Conservation (phyloP, 2,113 vertebrate species). For the Origma solitaria region DNA sequence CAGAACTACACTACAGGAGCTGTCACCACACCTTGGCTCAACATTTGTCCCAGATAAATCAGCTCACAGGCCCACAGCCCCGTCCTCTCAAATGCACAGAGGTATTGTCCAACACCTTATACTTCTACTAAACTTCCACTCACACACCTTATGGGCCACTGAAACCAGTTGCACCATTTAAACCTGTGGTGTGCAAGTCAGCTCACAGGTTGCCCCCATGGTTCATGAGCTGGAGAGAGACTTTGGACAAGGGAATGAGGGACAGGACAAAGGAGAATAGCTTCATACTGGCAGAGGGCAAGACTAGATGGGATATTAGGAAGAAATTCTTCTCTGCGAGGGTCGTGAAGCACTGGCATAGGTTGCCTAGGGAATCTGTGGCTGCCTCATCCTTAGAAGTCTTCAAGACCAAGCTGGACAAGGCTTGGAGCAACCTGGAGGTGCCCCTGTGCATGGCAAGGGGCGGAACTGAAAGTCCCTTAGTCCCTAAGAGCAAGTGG, state of each 20-base stretch:
- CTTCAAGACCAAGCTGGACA: neutral
- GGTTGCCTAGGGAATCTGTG: too few species aligned
- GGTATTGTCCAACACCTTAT: fast-evolving
- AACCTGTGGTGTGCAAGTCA: fast-evolving
- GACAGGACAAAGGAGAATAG: neutral
- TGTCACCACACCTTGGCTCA: fast-evolving
- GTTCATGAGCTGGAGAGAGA: neutral
- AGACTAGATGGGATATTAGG: neutral
- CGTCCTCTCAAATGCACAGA: neutral
- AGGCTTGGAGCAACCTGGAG: neutral
- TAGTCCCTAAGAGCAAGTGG: neutral
- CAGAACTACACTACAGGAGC: neutral
- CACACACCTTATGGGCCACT: neutral
- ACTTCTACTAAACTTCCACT: neutral
- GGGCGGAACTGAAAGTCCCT: neutral
- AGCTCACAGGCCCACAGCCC: neutral
- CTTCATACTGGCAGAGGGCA: neutral
- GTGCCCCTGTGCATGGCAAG: neutral
- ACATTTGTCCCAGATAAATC: neutral
- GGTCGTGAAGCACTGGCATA: neutral
- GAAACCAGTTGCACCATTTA: neutral
- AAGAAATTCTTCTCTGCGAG: neutral
- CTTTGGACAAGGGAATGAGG: neutral
- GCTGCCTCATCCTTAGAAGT: neutral
- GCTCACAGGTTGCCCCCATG: too few species aligned